These are phyloP conservation scores for Stegophylla sp. DNA, from an alignment of 2,888 invertebrate species.

Conservation along the genomic window DNA sequence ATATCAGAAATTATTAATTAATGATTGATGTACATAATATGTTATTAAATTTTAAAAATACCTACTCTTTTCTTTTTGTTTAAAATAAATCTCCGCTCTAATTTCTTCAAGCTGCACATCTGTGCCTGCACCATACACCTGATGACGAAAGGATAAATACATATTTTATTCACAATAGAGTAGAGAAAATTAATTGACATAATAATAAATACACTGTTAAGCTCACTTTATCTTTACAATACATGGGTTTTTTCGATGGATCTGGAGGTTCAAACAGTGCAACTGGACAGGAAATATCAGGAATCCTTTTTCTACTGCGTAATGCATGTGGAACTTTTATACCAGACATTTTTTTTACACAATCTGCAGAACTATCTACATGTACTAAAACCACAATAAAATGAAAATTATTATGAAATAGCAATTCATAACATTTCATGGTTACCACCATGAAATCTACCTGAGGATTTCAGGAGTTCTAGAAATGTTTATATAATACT, in stretches of 20 bases:
- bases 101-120: constrained; percentile 68
- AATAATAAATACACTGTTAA: background rate
- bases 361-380: constrained; percentile 68
- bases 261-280: constrained; percentile 72
- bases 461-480: too few relatives aligned
- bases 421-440: too few relatives aligned
- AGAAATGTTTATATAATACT: too few relatives aligned
- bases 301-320: constrained; percentile 63
- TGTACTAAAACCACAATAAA: constrained; percentile 67
- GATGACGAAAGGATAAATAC: constrained; percentile 12
- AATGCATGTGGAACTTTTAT: constrained; percentile 61
- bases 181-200: background rate
- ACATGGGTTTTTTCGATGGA: constrained; percentile 72
- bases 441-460: too few relatives aligned
- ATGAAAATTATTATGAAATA: background rate
- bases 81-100: constrained; percentile 62
- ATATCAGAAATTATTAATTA: background rate
- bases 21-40: too few relatives aligned
- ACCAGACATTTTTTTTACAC: constrained; percentile 63
- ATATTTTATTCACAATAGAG: background rate
- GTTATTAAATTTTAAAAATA: background rate
- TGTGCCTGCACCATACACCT: constrained; percentile 67
- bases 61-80: constrained; percentile 64
- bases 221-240: constrained; percentile 72
- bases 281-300: constrained; percentile 69